Conservation (phyloP, 2,113 vertebrate species). For the Arothron firmamentum region DNA sequence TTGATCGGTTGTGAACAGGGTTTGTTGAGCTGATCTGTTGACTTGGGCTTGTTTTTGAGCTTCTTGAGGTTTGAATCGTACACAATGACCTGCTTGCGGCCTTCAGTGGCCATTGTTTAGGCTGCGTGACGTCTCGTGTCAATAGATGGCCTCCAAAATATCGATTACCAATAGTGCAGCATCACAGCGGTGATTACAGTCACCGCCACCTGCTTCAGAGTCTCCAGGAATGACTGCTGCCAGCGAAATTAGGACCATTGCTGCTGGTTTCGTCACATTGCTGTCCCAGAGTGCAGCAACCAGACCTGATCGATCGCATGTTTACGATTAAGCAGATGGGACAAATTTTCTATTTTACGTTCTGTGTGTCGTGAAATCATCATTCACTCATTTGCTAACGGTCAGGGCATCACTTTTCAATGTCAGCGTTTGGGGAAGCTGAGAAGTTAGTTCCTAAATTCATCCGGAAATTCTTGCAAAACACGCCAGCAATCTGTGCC, state of each 20-base stretch:
- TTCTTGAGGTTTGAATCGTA: neutral
- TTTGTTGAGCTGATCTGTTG: too few relatives aligned
- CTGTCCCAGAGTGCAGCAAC: neutral
- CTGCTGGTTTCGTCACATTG: conserved; percentile 3
- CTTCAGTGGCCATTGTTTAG: too few relatives aligned
- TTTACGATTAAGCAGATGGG: neutral
- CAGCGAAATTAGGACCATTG: conserved; percentile 17
- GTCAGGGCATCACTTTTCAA: too few relatives aligned
- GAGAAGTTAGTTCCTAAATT: too few relatives aligned
- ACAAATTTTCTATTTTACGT: too few relatives aligned
- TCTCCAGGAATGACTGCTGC: conserved; percentile 20
- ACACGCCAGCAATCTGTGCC: too few relatives aligned
- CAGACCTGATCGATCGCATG: neutral
- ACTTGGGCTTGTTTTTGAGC: neutral
- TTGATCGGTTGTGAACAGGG: neutral
- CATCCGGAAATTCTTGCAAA: too few relatives aligned
- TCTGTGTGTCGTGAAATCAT: too few relatives aligned
- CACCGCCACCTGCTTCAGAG: conserved; percentile 18
- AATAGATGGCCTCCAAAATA: conserved; percentile 19
- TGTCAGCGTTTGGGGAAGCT: too few relatives aligned
- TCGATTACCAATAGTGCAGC: conserved; percentile 41
- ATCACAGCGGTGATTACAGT: conserved; percentile 45
- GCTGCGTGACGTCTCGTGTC: neutral
- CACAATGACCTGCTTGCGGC: neutral
- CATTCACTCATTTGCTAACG: too few relatives aligned